Conservation (phyloP, 2,113 vertebrate genomes). For the Prinia subflava region DNA sequence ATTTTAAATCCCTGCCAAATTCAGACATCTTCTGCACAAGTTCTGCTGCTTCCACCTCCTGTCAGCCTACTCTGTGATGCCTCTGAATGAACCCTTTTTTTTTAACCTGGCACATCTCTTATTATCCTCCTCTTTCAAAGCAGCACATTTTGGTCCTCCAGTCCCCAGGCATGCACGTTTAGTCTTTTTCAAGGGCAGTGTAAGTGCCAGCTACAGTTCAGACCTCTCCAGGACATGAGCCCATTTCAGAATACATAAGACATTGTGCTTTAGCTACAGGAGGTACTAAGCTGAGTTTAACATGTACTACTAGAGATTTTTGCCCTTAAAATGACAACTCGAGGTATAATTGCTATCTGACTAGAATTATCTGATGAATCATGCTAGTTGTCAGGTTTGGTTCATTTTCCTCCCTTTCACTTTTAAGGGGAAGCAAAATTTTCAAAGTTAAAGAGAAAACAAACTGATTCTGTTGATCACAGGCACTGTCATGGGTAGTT, state of each 20-base stretch:
- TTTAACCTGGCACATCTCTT: neutral
- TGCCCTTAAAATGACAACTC: neutral
- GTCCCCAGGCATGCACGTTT: neutral
- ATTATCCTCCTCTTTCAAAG: neutral
- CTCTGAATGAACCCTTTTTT: neutral
- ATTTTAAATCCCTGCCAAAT: conserved; percentile 28
- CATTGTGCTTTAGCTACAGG: neutral
- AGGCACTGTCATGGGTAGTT: neutral
- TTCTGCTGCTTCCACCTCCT: conserved; percentile 38
- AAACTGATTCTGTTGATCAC: neutral
- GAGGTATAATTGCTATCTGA: neutral
- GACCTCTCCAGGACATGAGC: neutral
- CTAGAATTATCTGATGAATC: neutral
- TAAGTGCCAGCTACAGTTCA: neutral
- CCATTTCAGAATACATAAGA: neutral
- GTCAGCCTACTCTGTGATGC: neutral
- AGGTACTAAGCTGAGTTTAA: neutral
- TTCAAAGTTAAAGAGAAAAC: neutral
- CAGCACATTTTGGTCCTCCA: neutral
- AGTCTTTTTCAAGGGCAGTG: neutral
- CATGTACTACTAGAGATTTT: neutral
- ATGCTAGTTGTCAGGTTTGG: neutral
- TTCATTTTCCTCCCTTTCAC: neutral
- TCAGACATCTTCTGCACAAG: neutral
- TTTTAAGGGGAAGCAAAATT: neutral